Conservation (phyloP, 2,888 invertebrate species). For the Onchidella celtica region DNA sequence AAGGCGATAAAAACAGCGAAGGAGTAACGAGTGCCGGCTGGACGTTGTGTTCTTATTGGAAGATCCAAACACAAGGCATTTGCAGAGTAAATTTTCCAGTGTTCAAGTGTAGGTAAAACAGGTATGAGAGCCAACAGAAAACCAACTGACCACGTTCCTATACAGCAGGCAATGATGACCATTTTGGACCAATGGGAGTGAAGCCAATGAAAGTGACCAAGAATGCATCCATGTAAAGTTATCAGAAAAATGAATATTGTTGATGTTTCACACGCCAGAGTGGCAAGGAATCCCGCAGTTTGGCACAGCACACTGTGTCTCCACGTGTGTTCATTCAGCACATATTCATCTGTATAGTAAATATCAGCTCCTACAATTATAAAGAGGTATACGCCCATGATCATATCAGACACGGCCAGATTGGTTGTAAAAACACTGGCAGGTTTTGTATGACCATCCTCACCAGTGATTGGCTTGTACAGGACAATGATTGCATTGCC, state of each 20-base stretch:
- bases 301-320: constrained; percentile 57
- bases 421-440: neutral
- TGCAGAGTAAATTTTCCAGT: neutral
- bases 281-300: constrained; percentile 59
- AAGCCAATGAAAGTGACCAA: constrained; percentile 80
- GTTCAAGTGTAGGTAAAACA: neutral
- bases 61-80: constrained; percentile 73
- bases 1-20: constrained; percentile 73
- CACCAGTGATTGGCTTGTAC: constrained; percentile 32
- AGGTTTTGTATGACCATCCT: neutral
- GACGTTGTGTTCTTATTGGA: constrained; percentile 73
- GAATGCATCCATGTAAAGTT: constrained; percentile 84
- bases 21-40: constrained; percentile 77
- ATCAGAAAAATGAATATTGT: constrained; percentile 84
- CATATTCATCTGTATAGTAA: constrained; percentile 58
- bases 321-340: constrained; percentile 61
- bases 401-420: neutral
- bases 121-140: constrained; percentile 70
- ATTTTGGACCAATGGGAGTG: constrained; percentile 57
- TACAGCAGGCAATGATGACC: constrained; percentile 58
- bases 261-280: constrained; percentile 83
- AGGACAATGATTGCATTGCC: constrained; percentile 56
- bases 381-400: neutral
- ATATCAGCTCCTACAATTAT: neutral
- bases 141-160: constrained; percentile 65